A percentile compares a stretch with the other conserved stretches of the same genome.
Conservation (phyloP, 2,797 vertebrate genomes). For the Synaphobranchus kaupii region DNA sequence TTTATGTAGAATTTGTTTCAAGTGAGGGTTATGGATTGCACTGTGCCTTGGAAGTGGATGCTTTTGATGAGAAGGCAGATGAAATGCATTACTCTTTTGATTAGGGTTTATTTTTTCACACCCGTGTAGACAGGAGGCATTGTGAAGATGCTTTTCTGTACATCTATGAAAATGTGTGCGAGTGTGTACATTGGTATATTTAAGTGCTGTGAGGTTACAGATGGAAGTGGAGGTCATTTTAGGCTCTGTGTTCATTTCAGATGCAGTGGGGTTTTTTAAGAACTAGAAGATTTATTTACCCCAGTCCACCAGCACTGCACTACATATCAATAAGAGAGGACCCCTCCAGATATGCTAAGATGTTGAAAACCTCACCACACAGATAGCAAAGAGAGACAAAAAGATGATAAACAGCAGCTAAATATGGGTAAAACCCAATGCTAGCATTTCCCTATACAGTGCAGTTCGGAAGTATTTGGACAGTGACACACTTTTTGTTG, state of each 20-base stretch:
- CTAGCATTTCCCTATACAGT: slow-evolving; percentile 43
- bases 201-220: background rate
- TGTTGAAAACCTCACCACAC: slow-evolving; percentile 37
- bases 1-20: background rate
- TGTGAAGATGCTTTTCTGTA: background rate
- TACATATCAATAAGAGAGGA: background rate
- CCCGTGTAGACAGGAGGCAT: background rate
- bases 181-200: background rate
- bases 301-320: background rate
- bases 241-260: background rate
- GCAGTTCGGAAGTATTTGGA: too few species aligned
- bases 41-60: background rate
- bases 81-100: background rate
- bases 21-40: background rate
- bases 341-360: slow-evolving; percentile 36
- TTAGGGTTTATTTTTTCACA: background rate
- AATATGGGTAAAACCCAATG: slow-evolving; percentile 43
- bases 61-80: background rate
- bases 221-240: slow-evolving; percentile 19
- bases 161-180: background rate
- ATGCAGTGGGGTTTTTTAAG: slow-evolving; percentile 8
- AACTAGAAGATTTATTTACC: background rate
- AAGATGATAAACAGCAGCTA: slow-evolving; percentile 45
- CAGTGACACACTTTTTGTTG: too few species aligned
- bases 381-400: slow-evolving; percentile 54